A percentile compares a stretch with the other conserved stretches of the same genome.
phyloP scores from a whole-genome alignment of 2,113 vertebrate species.

The Arothron firmamentum region DNA sequence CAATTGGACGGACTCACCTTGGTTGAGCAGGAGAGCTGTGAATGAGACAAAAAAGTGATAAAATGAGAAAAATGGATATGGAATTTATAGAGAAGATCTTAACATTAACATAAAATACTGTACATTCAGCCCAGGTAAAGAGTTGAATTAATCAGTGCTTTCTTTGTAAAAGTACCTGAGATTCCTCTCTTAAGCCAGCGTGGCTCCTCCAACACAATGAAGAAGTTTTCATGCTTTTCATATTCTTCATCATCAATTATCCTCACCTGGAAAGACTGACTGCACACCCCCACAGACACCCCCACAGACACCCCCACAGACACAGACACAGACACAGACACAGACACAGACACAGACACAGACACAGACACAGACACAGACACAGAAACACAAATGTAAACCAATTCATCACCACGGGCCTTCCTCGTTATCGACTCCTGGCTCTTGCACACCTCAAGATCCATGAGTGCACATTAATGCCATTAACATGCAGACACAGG shows the following conservation, averaged over 20 bases:
- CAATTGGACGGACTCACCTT: conserved; percentile 79
- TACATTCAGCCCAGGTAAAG: no score
- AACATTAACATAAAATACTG: no score
- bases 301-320: conserved; percentile 10
- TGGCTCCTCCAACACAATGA: conserved; percentile 85
- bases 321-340: conserved; percentile 17
- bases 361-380: conserved; percentile 9
- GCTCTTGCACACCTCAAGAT: background rate
- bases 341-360: no score
- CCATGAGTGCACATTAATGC: background rate
- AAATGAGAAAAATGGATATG: background rate
- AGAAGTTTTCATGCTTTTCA: conserved; percentile 92
- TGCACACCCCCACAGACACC: conserved; percentile 41
- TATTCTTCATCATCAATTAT: conserved; percentile 92
- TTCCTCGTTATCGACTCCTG: background rate
- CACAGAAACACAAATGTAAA: conserved; percentile 14
- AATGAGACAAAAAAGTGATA: conserved; percentile 31
- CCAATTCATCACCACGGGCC: conserved; percentile 13
- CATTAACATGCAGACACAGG: background rate
- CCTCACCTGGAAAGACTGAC: conserved; percentile 83
- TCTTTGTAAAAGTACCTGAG: conserved; percentile 74
- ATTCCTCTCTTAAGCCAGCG: conserved; percentile 92
- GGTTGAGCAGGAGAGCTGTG: conserved; percentile 80
- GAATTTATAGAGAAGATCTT: background rate
- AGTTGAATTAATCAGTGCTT: background rate